phyloP scores from a whole-genome alignment of 1,140 invertebrate species.

The Pinna nobilis region DNA sequence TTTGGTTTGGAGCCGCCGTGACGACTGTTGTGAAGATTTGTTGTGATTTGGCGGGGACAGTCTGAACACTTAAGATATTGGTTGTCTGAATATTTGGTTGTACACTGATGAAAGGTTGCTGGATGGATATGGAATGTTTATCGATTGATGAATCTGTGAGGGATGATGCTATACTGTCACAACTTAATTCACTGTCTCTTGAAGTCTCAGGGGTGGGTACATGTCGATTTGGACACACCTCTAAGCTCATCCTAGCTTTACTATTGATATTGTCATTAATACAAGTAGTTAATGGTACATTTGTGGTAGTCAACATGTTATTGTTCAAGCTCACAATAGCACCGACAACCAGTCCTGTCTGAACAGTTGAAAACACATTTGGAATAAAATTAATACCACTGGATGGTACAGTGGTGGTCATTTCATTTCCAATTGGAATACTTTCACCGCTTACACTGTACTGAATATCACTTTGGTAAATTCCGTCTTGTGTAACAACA shows the following conservation, averaged over 20 bases:
- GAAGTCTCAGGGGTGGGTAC: conserved; percentile 59
- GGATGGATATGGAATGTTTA: conserved; percentile 58
- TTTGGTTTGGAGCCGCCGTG: conserved; percentile 14
- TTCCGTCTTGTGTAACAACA: neutral
- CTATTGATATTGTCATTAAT: neutral
- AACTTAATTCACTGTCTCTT: conserved; percentile 62
- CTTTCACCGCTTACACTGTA: neutral
- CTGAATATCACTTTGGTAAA: conserved; percentile 7
- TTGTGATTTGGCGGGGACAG: conserved; percentile 8
- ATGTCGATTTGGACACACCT: conserved; percentile 49
- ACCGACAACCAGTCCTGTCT: conserved; percentile 9
- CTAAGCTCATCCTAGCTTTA: conserved; percentile 9
- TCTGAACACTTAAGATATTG: conserved; percentile 17
- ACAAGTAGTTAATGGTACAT: neutral
- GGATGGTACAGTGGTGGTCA: conserved; percentile 14
- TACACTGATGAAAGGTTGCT: conserved; percentile 39
- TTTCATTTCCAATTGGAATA: conserved; percentile 22
- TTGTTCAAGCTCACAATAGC: conserved; percentile 19
- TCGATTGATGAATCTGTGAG: conserved; percentile 53
- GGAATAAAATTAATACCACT: conserved; percentile 11
- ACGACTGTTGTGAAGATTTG: conserved; percentile 23
- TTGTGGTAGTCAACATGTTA: conserved; percentile 11
- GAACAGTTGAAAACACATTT: conserved; percentile 18
- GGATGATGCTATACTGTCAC: conserved; percentile 63
- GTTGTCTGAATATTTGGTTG: conserved; percentile 3